Evolutionary conservation across 2,797 vertebrate genomes (phyloP), one percentile per base, ranked within the genome.

Genomic region (Emydoidea blandingii): DNA sequence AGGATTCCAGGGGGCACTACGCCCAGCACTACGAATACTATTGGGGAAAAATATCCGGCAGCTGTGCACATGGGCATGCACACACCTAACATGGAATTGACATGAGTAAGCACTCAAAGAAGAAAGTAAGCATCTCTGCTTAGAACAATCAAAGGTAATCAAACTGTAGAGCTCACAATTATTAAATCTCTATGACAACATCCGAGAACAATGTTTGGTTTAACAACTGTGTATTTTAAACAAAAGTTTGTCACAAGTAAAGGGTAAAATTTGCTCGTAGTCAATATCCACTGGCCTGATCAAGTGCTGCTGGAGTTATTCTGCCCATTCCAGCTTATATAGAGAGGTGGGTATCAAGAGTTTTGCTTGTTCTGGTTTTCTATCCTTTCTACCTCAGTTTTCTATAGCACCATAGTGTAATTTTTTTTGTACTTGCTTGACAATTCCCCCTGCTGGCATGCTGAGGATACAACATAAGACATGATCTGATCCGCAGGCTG

Each of bases 81-180:
- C 29, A 62, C 29, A 16, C 59, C 59, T 15, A 62, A 62, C 6
- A 31, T 34, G 59, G 59, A 34, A 62, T 34, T 6, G 6, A 62
- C 59, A 62, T 62, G 59, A 62, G 31, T 7, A 34, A 34, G 59
- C 59, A 16, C 31, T 62, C 29, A 54, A 54, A 54, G 59, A 34
- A 62, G 29, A 62, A 72, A 72, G n/a, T 37, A 68, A 68, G n/a
- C 8, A 18, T 37, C 18, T 19, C 65, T 68, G 65, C 65, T 78
- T 78, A 78, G 27, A 44, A 41, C 3, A 3, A 49, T 15, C 12
- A 78, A 29, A 76, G 25, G 25, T 6, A 4, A 81, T 92, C 11
- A 79, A 92, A 92, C 89, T 90, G 79, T 27, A 91, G 5, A 86
- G 53, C 50, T 56, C 87, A 62, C 19, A 88, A 80, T 1, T 84